Evolutionary conservation across 2,797 vertebrate genomes (phyloP).

Genomic region (Alca torda): DNA sequence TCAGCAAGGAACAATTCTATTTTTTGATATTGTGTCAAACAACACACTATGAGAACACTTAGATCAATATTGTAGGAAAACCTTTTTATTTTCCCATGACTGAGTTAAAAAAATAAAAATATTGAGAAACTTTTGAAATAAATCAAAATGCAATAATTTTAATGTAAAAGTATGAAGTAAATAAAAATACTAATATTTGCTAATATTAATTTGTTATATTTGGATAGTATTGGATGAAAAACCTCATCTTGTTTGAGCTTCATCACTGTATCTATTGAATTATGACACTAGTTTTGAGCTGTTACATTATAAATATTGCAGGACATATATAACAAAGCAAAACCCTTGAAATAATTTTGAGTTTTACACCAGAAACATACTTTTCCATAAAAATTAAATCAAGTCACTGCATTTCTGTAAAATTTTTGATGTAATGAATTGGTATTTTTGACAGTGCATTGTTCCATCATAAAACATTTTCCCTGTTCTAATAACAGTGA

Average conservation of each 20-base stretch:
- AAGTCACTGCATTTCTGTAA: background rate
- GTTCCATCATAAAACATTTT: background rate
- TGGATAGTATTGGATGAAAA: background rate
- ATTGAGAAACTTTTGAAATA: background rate
- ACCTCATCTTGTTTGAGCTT: background rate
- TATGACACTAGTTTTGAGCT: background rate
- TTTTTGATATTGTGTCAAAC: background rate
- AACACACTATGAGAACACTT: background rate
- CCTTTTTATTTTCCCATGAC: rapidly evolving
- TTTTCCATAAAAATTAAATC: background rate
- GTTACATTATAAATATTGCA: background rate
- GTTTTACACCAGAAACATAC: background rate
- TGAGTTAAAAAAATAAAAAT: background rate
- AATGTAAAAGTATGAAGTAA: background rate
- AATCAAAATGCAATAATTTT: background rate
- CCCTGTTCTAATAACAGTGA: background rate
- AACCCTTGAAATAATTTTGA: background rate
- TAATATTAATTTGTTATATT: background rate
- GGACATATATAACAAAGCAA: background rate
- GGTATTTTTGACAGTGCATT: background rate
- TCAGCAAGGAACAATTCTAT: background rate
- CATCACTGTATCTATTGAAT: background rate
- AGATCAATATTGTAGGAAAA: background rate
- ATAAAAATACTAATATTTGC: background rate
- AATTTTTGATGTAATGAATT: background rate